These are phyloP conservation scores for Nephotettix cincticeps DNA, from an alignment of 1,140 invertebrate species.

Conservation along the genomic window DNA sequence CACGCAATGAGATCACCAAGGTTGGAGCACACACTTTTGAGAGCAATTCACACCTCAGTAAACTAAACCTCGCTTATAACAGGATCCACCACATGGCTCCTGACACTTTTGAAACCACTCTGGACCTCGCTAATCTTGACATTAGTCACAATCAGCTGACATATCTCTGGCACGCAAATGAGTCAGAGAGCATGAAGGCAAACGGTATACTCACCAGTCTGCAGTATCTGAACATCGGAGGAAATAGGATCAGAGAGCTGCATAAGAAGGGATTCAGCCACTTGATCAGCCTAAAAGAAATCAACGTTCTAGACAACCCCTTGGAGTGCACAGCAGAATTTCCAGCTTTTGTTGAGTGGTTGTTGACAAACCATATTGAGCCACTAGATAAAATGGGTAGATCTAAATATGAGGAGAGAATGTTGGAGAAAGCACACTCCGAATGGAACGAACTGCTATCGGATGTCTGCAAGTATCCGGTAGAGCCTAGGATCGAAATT, in stretches of 20 bases:
- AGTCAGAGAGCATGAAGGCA: constrained; percentile 52
- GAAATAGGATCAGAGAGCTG: constrained; percentile 38
- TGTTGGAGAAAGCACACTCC: not conserved
- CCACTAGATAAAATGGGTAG: constrained; percentile 42
- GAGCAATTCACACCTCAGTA: constrained; percentile 59
- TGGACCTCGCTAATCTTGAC: constrained; percentile 57
- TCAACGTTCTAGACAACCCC: constrained; percentile 50
- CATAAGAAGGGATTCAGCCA: constrained; percentile 33
- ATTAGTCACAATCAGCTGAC: constrained; percentile 63
- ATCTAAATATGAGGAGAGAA: constrained; percentile 8
- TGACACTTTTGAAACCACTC: constrained; percentile 60
- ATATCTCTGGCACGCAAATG: constrained; percentile 59
- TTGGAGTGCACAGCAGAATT: constrained; percentile 50
- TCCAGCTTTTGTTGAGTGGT: constrained; percentile 48
- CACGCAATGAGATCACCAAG: constrained; percentile 60
- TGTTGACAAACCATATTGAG: constrained; percentile 46
- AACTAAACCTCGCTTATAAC: constrained; percentile 68
- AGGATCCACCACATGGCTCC: constrained; percentile 62
- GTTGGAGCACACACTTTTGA: constrained; percentile 61
- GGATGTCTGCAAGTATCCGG: constrained; percentile 12
- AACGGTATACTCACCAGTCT: constrained; percentile 49
- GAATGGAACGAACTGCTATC: constrained; percentile 30
- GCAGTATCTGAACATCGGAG: constrained; percentile 37
- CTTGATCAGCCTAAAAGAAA: constrained; percentile 37
- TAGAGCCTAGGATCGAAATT: not conserved